Evolutionary conservation across 2,888 invertebrate genomes (phyloP).

Genomic region (Halocaridina rubra): DNA sequence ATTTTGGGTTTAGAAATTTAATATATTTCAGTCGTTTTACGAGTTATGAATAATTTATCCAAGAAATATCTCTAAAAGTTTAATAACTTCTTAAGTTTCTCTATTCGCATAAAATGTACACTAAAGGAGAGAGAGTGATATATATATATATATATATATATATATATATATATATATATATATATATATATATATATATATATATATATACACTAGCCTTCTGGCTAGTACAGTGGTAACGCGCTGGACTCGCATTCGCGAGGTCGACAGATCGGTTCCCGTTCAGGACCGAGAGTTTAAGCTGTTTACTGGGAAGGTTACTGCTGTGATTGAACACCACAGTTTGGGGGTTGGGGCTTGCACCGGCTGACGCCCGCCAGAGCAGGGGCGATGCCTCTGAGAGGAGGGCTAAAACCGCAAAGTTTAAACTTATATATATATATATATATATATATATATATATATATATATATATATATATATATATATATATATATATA

Average conservation of each 20-base stretch:
- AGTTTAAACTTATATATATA: neutral
- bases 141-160: constrained; percentile 5
- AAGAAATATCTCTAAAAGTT: neutral
- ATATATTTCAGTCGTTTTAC: neutral
- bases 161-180: constrained; percentile 1
- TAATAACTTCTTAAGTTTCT: neutral
- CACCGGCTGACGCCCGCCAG: too few relatives aligned
- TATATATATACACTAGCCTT: too few relatives aligned
- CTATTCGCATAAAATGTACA: neutral
- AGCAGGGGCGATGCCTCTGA: neutral
- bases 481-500: too few relatives aligned
- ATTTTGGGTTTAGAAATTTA: neutral
- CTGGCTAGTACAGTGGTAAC: too few relatives aligned
- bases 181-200: neutral
- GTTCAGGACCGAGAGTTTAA: too few relatives aligned
- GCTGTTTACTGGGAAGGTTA: too few relatives aligned
- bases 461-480: neutral
- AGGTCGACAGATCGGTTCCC: too few relatives aligned
- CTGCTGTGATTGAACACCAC: too few relatives aligned
- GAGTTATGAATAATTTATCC: neutral
- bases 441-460: neutral
- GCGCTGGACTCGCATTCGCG: too few relatives aligned
- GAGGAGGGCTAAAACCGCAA: too few relatives aligned
- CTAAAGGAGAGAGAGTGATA: neutral
- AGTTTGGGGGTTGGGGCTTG: too few relatives aligned